phyloP scores from a whole-genome alignment of 2,888 invertebrate genomes.

The Coronaproctus castanopsis region DNA sequence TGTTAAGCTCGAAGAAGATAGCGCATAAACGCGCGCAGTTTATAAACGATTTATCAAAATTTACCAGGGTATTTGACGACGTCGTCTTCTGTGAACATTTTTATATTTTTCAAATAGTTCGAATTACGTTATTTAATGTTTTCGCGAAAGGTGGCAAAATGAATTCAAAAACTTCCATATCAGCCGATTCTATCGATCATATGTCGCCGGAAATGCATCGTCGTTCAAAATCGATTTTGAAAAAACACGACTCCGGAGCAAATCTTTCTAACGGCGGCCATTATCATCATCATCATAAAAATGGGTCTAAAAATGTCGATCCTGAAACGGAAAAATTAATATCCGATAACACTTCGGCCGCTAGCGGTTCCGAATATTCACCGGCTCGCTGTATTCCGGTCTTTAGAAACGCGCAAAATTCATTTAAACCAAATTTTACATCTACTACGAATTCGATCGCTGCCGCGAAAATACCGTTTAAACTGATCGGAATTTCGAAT shows the following conservation, averaged over 20 bases:
- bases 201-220: constrained; percentile 40
- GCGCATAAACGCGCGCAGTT: no score
- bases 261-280: constrained; percentile 1
- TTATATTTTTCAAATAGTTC: no score
- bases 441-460: constrained; percentile 8
- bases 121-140: no score
- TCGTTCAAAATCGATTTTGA: constrained; percentile 52
- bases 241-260: constrained; percentile 40
- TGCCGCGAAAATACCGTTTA: constrained; percentile 13
- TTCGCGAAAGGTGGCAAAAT: no score
- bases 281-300: constrained; percentile 22
- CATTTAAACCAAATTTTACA: not conserved
- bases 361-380: constrained; percentile 30
- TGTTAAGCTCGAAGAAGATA: no score
- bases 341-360: constrained; percentile 39
- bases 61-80: no score
- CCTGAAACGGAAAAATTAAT: constrained; percentile 56
- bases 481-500: not conserved
- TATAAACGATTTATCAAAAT: no score
- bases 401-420: not conserved
- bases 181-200: constrained; percentile 46
- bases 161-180: constrained; percentile 43
- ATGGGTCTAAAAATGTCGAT: constrained; percentile 32
- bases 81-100: no score
- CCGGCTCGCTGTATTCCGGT: constrained; percentile 23